phyloP scores from a whole-genome alignment of 2,888 invertebrate species.

The Sesia bembeciformis region DNA sequence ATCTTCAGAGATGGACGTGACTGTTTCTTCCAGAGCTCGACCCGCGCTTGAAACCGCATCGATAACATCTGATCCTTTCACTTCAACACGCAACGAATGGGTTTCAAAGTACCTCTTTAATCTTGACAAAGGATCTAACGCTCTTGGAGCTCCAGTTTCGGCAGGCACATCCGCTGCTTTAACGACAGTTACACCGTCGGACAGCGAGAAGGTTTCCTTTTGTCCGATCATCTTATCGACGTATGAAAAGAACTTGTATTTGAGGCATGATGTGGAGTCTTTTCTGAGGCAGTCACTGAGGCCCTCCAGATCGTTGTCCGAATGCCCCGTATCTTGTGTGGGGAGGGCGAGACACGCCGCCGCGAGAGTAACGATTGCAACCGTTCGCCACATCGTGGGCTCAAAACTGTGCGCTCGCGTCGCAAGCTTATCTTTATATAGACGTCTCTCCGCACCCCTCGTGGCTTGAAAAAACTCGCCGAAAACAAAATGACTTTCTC shows the following conservation, averaged over 20 bases:
- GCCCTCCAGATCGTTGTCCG: conserved; percentile 86
- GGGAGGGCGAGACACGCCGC: conserved; percentile 77
- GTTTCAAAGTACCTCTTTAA: conserved; percentile 84
- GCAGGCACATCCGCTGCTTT: conserved; percentile 80
- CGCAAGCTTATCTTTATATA: conserved; percentile 49
- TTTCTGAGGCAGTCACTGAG: conserved; percentile 86
- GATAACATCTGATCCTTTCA: conserved; percentile 88
- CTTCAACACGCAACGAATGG: conserved; percentile 87
- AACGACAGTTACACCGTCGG: conserved; percentile 89
- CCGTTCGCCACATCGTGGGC: conserved; percentile 58
- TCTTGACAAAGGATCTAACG: conserved; percentile 79
- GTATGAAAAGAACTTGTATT: conserved; percentile 89
- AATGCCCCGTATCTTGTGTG: conserved; percentile 80
- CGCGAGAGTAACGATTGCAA: conserved; percentile 46
- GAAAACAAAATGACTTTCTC: conserved; percentile 61
- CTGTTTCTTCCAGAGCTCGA: conserved; percentile 84
- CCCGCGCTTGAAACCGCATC: conserved; percentile 87
- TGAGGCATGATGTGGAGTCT: conserved; percentile 88
- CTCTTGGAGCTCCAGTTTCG: conserved; percentile 86
- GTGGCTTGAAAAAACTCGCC: conserved; percentile 39
- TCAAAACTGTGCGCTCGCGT: conserved; percentile 45
- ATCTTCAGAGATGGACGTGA: conserved; percentile 76
- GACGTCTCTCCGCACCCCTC: conserved; percentile 43
- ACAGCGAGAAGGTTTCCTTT: conserved; percentile 85
- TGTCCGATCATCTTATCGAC: conserved; percentile 89